phyloP scores from a whole-genome alignment of 2,113 vertebrate genomes.

The Picathartes gymnocephalus region DNA sequence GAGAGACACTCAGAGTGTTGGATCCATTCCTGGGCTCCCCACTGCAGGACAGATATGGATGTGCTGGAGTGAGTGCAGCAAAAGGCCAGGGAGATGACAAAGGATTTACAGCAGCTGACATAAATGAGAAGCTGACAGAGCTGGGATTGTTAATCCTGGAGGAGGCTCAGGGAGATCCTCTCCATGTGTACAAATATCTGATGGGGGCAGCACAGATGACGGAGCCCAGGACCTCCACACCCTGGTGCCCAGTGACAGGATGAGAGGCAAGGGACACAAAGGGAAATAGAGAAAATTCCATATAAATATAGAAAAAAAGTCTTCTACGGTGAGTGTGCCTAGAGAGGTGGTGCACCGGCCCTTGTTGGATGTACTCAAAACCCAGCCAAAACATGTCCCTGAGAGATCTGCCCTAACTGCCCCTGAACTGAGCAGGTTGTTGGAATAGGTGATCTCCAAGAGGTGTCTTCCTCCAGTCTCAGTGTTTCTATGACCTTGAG shows the following conservation, averaged over 20 bases:
- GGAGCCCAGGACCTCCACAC: background rate
- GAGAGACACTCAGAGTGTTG: background rate
- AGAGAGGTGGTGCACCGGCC: background rate
- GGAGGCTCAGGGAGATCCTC: background rate
- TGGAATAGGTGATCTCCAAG: background rate
- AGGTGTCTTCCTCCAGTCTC: background rate
- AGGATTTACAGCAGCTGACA: background rate
- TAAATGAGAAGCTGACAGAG: background rate
- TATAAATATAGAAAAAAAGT: background rate
- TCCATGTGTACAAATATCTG: background rate
- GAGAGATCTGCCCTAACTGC: background rate
- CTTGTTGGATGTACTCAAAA: background rate
- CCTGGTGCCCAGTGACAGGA: background rate
- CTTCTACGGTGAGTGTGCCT: background rate
- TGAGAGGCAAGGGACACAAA: background rate
- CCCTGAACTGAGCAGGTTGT: background rate
- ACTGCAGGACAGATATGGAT: background rate
- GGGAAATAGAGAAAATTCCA: background rate
- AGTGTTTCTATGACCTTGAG: background rate
- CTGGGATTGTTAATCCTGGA: background rate
- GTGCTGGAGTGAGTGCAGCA: background rate
- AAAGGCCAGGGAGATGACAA: background rate
- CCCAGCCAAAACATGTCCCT: background rate
- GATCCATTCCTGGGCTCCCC: background rate
- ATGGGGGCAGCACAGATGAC: background rate